A percentile compares a stretch with the other conserved stretches of the same genome.
Conservation (phyloP, 2,888 invertebrate genomes). For the Leptinotarsa rubiginosa region DNA sequence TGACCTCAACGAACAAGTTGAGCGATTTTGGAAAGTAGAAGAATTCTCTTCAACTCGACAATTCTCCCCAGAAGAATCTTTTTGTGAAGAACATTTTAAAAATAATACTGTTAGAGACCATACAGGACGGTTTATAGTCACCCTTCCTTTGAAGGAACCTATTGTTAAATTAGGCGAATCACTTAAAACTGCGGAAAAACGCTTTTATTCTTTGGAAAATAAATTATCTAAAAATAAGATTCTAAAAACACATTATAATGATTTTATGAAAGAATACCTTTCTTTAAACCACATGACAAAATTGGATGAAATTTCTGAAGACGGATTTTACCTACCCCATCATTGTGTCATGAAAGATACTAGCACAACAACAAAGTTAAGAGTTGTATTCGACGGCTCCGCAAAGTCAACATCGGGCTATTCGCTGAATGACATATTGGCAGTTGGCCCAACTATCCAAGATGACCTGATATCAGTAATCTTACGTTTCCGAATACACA, state of each 20-base stretch:
- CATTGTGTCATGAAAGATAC: neutral
- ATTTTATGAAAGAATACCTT: neutral
- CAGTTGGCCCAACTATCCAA: slow-evolving; percentile 1
- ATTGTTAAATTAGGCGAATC: neutral
- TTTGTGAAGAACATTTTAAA: neutral
- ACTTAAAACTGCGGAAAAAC: neutral
- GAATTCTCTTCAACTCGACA: neutral
- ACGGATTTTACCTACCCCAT: no score
- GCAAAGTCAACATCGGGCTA: neutral
- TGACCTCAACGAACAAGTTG: neutral
- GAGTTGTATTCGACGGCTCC: no score
- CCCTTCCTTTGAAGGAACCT: neutral
- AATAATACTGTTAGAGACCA: neutral
- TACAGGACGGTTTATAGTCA: neutral
- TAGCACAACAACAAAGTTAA: neutral
- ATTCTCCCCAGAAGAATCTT: neutral
- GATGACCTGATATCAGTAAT: slow-evolving; percentile 1
- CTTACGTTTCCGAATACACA: neutral
- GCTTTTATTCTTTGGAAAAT: neutral
- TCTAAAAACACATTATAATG: neutral
- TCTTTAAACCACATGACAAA: no score
- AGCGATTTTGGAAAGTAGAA: slow-evolving; percentile 5
- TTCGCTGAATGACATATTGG: neutral
- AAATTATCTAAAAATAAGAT: neutral
- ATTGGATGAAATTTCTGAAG: no score